phyloP scores from a whole-genome alignment of 2,888 invertebrate genomes.

The Labia minor region DNA sequence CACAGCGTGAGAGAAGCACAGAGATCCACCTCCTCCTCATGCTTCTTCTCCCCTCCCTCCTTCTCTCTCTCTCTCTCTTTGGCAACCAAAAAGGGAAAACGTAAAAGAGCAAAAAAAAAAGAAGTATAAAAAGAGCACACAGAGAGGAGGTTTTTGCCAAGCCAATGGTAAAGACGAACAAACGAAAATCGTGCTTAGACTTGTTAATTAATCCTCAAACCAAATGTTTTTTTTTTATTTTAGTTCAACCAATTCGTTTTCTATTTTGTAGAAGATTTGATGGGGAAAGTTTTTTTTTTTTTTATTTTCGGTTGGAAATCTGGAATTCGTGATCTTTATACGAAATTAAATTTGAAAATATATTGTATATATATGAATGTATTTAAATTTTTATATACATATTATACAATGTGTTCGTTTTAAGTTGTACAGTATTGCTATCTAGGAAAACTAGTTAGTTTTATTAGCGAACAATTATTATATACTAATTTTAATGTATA shows the following conservation, averaged over 20 bases:
- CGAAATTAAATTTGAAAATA: background rate
- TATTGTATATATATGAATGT: no score
- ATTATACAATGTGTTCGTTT: no score
- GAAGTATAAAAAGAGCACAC: background rate
- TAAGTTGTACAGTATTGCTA: no score
- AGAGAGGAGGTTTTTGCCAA: background rate
- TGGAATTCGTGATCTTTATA: background rate
- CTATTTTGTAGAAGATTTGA: conserved; percentile 13
- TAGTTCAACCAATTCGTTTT: background rate
- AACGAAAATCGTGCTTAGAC: conserved; percentile 13
- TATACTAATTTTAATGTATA: no score
- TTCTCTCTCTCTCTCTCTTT: background rate
- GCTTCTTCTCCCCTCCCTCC: background rate
- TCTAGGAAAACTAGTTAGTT: no score
- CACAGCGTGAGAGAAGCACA: no score
- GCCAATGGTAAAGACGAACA: background rate
- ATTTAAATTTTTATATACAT: no score
- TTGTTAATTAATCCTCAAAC: conserved; percentile 13
- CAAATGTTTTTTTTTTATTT: background rate
- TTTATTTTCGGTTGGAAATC: background rate
- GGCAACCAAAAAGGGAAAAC: conserved; percentile 13
- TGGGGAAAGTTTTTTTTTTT: background rate
- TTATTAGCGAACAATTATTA: no score
- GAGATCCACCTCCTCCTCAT: background rate
- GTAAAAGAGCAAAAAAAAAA: background rate